These are phyloP conservation scores for Sitobion miscanthi DNA, from an alignment of 1,140 invertebrate species.

Conservation along the genomic window DNA sequence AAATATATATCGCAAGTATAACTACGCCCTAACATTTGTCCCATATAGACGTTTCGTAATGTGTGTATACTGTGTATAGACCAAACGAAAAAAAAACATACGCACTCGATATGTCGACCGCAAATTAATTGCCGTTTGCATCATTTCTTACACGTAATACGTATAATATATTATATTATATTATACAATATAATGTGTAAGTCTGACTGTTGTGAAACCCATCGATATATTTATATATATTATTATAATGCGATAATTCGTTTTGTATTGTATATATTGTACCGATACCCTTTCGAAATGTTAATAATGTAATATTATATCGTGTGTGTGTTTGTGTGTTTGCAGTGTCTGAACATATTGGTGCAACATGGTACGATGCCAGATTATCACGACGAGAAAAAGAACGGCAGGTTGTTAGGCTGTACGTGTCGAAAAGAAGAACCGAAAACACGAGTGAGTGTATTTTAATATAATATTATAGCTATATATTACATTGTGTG, in stretches of 20 bases:
- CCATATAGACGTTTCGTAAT: not conserved
- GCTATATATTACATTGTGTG: too few species aligned
- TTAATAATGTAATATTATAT: not conserved
- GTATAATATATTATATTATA: not conserved
- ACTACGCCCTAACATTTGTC: not conserved
- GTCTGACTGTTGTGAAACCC: not conserved
- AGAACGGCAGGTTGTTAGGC: slow-evolving; percentile 60
- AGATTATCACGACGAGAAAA: slow-evolving; percentile 66
- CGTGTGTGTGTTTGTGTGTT: not conserved
- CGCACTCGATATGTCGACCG: slow-evolving; percentile 7
- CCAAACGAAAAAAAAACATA: not conserved
- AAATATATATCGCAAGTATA: not conserved
- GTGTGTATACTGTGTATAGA: not conserved
- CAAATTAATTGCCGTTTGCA: slow-evolving; percentile 29
- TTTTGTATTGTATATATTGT: not conserved
- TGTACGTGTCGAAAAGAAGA: slow-evolving; percentile 63
- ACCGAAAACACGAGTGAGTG: slow-evolving; percentile 57
- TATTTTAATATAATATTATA: not conserved
- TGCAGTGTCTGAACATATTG: slow-evolving; percentile 76
- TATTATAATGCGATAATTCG: slow-evolving; percentile 12
- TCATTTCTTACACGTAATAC: not conserved
- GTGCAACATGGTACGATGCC: slow-evolving; percentile 76
- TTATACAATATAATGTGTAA: not conserved
- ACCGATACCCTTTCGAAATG: not conserved
- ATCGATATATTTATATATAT: not conserved